Percentiles rank a stretch among this genome's conserved stretches.
These are phyloP conservation scores for Ceratina japonica DNA, from an alignment of 1,140 invertebrate genomes.

Conservation along the genomic window DNA sequence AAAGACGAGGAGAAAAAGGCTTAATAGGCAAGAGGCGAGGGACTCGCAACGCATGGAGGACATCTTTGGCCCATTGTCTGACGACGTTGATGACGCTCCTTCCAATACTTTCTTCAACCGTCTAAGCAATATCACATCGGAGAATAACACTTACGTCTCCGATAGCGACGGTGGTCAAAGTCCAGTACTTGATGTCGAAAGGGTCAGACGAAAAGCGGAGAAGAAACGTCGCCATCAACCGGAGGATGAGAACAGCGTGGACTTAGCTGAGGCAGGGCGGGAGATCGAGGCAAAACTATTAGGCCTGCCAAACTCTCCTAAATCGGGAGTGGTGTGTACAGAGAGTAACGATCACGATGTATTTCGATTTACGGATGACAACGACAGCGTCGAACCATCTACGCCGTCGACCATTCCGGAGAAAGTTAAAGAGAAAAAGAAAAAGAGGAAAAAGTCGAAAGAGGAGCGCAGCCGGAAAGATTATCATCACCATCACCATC, in stretches of 20 bases:
- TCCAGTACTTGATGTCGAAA: constrained; percentile 70
- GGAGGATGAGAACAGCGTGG: constrained; percentile 88
- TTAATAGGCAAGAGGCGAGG: constrained; percentile 76
- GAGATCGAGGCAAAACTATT: constrained; percentile 89
- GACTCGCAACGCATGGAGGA: constrained; percentile 88
- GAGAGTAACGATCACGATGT: constrained; percentile 79
- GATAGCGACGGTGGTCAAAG: constrained; percentile 73
- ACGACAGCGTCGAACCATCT: constrained; percentile 80
- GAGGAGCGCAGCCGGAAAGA: constrained; percentile 86
- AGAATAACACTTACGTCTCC: constrained; percentile 71
- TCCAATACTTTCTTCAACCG: constrained; percentile 72
- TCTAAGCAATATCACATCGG: constrained; percentile 60
- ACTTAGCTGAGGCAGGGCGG: constrained; percentile 88
- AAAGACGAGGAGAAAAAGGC: constrained; percentile 80
- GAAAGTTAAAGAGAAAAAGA: constrained; percentile 87
- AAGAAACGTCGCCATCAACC: constrained; percentile 83
- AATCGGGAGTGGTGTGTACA: constrained; percentile 65
- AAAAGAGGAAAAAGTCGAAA: constrained; percentile 90
- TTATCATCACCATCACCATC: constrained; percentile 83
- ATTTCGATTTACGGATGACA: constrained; percentile 82
- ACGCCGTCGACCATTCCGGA: constrained; percentile 74
- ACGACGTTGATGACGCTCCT: constrained; percentile 80
- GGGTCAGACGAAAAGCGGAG: constrained; percentile 81
- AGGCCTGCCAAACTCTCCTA: constrained; percentile 77
- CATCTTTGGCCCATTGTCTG: constrained; percentile 91